Percentiles rank a stretch among this genome's conserved stretches.
These are phyloP conservation scores for Petrocephalus zakoni DNA, from an alignment of 2,113 vertebrate genomes.

Conservation along the genomic window DNA sequence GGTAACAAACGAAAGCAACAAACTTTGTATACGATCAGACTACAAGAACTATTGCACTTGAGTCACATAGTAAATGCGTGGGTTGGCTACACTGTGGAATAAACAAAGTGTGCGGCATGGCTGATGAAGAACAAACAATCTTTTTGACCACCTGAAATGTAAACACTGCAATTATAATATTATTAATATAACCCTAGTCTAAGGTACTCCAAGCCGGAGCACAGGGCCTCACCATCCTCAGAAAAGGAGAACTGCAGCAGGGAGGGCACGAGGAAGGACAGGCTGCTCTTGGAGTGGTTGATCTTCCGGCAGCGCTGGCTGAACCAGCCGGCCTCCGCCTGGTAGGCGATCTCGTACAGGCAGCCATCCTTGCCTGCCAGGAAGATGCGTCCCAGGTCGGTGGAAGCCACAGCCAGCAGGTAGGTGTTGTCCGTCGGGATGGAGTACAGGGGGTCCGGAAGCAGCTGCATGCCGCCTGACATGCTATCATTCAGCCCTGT, in stretches of 20 bases:
- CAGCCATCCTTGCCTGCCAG: constrained; percentile 94
- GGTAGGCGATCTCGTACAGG: constrained; percentile 94
- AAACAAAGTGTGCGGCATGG: too few relatives aligned
- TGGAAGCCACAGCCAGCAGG: constrained; percentile 82
- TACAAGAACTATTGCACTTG: neutral
- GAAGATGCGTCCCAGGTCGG: constrained; percentile 86
- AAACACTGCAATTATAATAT: neutral
- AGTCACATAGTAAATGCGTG: neutral
- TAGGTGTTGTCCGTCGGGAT: constrained; percentile 95
- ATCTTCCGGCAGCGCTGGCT: constrained; percentile 93
- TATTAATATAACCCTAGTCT: neutral
- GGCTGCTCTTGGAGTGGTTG: constrained; percentile 88
- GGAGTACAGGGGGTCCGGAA: constrained; percentile 90
- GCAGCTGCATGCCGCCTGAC: constrained; percentile 87
- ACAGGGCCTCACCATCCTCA: constrained; percentile 77
- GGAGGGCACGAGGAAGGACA: constrained; percentile 91
- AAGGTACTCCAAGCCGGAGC: neutral
- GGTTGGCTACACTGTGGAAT: too few relatives aligned
- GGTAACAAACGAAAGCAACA: neutral
- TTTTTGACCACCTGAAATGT: neutral
- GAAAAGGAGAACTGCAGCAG: constrained; percentile 93
- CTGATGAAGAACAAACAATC: too few relatives aligned
- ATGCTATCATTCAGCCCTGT: constrained; percentile 82
- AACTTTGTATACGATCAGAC: neutral
- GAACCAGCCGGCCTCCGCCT: constrained; percentile 97